Evolutionary conservation across 2,113 vertebrate species (phyloP), one percentile per base, ranked within the genome.

Genomic region (Elaphurus davidianus): DNA sequence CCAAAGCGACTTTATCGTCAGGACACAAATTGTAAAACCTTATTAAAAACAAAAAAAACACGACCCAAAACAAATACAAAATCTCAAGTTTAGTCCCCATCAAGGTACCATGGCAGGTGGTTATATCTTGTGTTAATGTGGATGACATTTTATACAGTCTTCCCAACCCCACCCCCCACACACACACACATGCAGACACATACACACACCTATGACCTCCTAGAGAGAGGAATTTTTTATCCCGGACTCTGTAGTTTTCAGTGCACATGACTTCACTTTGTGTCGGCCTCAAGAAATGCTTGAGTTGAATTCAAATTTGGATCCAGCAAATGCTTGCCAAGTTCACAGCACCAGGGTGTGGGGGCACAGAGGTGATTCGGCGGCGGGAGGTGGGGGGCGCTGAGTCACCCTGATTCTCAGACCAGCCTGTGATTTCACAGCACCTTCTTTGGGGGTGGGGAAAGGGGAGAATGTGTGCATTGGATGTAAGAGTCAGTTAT

Each of bases 61-160:
- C 17, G 28, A 40, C 21, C 50, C 33, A 28, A 45, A 36, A 25
- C 36, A 33, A 82, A 62, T 1, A 11, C 7, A 43, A 86, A 79
- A 4, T 15, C 27, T 33, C 36, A 27, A 36, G 33, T 54, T 23
- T 6, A 8, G 59, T 62, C 25, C n/a, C 6, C 85, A 67, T 45
- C 47, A 3, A 15, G 21, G n/a, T 5, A 7, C 43, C 3, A 0
- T 3, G 4, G 16, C 81, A 54, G 36, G 8, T 4, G 27, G 1
- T 4, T 55, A 21, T 4, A 7, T 15, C n/a, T 25, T 8, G 23
- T 0, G 0, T 15, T 12, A 4, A 52, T 2, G 0, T 21, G 7
- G 12, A 21, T 5, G 43, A 7, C 52, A 23, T 33, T 86, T 33
- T 57, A 15, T 8, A 2, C 0, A 27, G 4, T 17, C 43, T n/a